Base-by-base conservation (phyloP, 1,140 invertebrate genomes). In the Venustaconcha ellipsiformis region DNA sequence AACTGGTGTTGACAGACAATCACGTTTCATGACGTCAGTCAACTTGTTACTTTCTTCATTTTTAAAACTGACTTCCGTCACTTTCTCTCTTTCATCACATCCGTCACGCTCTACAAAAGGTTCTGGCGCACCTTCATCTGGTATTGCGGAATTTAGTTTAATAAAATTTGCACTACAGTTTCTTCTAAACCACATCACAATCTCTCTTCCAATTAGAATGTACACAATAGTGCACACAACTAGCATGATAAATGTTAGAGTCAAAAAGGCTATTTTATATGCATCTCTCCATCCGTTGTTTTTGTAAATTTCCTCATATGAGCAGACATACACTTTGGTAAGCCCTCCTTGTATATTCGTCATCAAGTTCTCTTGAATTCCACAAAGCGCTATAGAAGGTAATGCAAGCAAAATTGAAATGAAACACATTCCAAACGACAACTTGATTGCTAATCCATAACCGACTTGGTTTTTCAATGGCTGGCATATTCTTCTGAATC, bases 401-500 rank as follows among this genome's bases (percentile, higher is more conserved):
- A 71, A 6, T 18, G 74, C 59, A 4, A 76, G 59, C 56, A 76
- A 2, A 55, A 76, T 8, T 0, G 74, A 76, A 6, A 71, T 8
- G 4, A 71, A 14, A 5, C 65, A 26, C 15, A 70, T 56, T 23
- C 48, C 74, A 26, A 60, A 17, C n/a, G 71, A 56, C 12, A 76
- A 55, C 18, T 66, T 76, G 4, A 59, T 23, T 6, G 74, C 69
- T 0, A 70, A 26, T 57, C 18, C 18, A 18, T 68, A 69, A 23
- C 60, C 56, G 37, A 76, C 67, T 55, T 76, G 74, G n/a, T 64
- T 70, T 15, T 76, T 70, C 8, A 76, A 26, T 30, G 74, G 74
- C 26, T 71, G 74, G 30, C 67, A 70, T 20, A 76, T 65, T 64
- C 71, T 76, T 18, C 74, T 64, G 62, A 58, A 76, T 20, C 74